Evolutionary conservation across 2,888 invertebrate genomes (phyloP), one percentile per base, ranked within the genome.

Genomic region (Caradrina clavipalpis): DNA sequence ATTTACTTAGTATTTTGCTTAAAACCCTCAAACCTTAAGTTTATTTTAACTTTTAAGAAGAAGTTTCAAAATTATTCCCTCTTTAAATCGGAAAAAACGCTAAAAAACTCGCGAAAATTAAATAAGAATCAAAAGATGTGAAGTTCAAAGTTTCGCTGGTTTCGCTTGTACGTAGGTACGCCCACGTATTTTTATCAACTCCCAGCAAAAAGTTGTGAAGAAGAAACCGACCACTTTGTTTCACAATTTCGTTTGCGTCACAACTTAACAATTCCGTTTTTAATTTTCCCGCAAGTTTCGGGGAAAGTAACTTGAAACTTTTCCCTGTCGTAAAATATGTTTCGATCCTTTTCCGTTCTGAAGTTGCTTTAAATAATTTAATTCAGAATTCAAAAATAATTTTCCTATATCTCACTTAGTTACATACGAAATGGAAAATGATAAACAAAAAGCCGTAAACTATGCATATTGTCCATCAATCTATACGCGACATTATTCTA

Each of bases 221-320:
- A 45, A 17, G 45, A 17, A 45, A 17, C 5, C 45, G 17, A 45
- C 17, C 45, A 45, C 17, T 45, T 45, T 45, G 45, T 45, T 11
- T 45, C 11, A 21, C 7, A 50, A 58, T n/a, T 50, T 31, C 49
- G 22, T 50, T 72, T 45, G n/a, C 15, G 42, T 56, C 42, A 22
- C 7, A 59, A 59, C 49, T 57, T 60, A 13, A 42, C 5, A 39
- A 78, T 45, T 26, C 3, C 5, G 15, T 54, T 58, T 65, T 73
- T 31, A 51, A 59, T 56, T 54, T 58, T 15, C 10, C 50, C 8
- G 0, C 11, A 42, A 57, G 26, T 64, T 54, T 2, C 21, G 19
- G 5, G 8, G 10, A 50, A 56, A 51, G 22, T 47, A 0, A 35
- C 8, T 26, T 31, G 19, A 8, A 47, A 26, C 4, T 59, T 53